Conservation (phyloP, 2,888 invertebrate genomes). For the Parnassius apollo region DNA sequence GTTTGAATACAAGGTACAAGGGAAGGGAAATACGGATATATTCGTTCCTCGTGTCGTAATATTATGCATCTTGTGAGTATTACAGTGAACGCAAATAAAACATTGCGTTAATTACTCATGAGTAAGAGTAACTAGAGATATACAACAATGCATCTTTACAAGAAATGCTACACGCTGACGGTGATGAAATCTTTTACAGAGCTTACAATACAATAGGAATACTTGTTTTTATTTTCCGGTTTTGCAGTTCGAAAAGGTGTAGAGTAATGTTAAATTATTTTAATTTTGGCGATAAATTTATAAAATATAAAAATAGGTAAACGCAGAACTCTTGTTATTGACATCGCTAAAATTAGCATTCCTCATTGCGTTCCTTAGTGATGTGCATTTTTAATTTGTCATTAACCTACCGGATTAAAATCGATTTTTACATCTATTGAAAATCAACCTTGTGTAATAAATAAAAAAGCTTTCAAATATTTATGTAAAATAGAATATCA, state of each 20-base stretch:
- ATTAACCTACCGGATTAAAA: not conserved
- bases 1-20: too few species aligned
- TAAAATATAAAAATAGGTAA: conserved; percentile 10
- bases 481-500: too few species aligned
- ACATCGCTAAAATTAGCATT: conserved; percentile 21
- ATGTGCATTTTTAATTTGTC: not conserved
- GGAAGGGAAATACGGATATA: too few species aligned
- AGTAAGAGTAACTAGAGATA: not conserved
- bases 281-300: not conserved
- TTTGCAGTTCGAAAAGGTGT: not conserved
- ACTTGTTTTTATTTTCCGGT: not conserved
- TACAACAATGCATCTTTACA: not conserved
- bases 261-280: conserved; percentile 1
- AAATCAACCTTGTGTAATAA: not conserved
- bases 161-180: too few species aligned
- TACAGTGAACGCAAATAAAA: not conserved
- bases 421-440: conserved; percentile 2
- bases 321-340: conserved; percentile 17
- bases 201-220: not conserved
- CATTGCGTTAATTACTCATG: too few species aligned
- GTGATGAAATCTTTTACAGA: too few species aligned
- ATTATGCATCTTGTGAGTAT: not conserved
- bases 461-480: not conserved
- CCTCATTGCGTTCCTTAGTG: conserved; percentile 9
- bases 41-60: too few species aligned